Base-by-base conservation (phyloP, 2,113 vertebrate species). In the Sinosuthora webbiana region DNA sequence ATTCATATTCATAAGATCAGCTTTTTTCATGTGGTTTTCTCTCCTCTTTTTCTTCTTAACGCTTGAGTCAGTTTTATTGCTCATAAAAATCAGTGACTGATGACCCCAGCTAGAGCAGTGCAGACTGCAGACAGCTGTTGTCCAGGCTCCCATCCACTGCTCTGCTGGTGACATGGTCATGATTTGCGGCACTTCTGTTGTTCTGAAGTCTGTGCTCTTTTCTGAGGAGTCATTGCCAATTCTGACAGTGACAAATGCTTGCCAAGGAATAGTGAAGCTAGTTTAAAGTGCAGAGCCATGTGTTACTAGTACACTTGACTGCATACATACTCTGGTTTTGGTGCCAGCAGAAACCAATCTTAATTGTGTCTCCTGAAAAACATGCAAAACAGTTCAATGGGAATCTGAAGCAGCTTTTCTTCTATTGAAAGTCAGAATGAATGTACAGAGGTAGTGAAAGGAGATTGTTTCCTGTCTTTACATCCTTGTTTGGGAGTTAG, bases 41-140 rank as follows among this genome's bases (percentile, higher is more conserved):
- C 70, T 75, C 89, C 83, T 90, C 60, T 86, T 88, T 96, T 94
- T 93, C 90, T 94, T 93, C 81, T 93, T 90, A 96, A 96, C 21
- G 62, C 91, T 74, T 91, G 80, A 97, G 86, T 84, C 96, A 90
- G 39, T 96, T 85, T 94, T 93, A 96, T 91, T 96, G 90, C 96
- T 97, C 68, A 73, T 96, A 96, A 92, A 97, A 97, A 82, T 64
- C 94, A 53, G 91, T 97, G 96, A 96, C 88, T 92, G 94, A 97
- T 97, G 94, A 95, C 90, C 94, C 83, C 82, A 89, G 88, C 85
- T 52, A 81, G 64, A 94, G 85, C 89, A 85, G 75, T 86, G 81
- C 95, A 94, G 94, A 89, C 94, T 92, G 94, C 83, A 91, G 95
- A 75, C 94, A 95, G 95, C 87, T 97, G 96, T 89, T 89, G 73